Evolutionary conservation across 2,888 invertebrate species (phyloP).

Genomic region (Sialis lutaria): DNA sequence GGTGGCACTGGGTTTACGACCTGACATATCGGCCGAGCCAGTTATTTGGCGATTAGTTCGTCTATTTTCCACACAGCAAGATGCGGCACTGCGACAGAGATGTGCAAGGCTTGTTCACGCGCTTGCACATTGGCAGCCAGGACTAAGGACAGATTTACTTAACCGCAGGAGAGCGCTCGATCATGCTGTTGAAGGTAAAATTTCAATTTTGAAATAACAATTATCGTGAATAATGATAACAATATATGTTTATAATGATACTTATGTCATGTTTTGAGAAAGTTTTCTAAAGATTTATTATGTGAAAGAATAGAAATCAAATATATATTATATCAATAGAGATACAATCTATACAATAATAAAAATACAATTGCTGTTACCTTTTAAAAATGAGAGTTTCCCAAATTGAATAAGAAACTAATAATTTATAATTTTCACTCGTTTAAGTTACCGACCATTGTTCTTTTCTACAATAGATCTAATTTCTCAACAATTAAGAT

Average conservation of each 20-base stretch:
- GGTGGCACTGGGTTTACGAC: constrained; percentile 34
- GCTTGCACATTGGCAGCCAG: constrained; percentile 43
- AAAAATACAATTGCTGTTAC: too few relatives aligned
- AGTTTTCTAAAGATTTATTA: too few relatives aligned
- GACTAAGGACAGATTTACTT: constrained; percentile 46
- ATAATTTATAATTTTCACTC: too few relatives aligned
- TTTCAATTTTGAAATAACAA: background rate
- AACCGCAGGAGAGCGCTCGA: constrained; percentile 56
- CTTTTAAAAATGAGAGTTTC: too few relatives aligned
- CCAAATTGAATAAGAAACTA: too few relatives aligned
- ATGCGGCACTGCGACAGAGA: constrained; percentile 41
- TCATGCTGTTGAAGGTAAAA: constrained; percentile 62
- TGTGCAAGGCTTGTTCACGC: constrained; percentile 40
- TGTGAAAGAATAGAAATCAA: too few relatives aligned
- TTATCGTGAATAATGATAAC: background rate
- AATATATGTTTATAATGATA: background rate
- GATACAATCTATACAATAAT: too few relatives aligned
- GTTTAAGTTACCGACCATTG: too few relatives aligned
- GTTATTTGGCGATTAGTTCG: constrained; percentile 76
- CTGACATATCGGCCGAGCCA: constrained; percentile 54
- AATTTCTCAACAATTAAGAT: too few relatives aligned
- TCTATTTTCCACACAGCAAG: constrained; percentile 40
- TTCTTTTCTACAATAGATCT: too few relatives aligned
- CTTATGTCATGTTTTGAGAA: too few relatives aligned
- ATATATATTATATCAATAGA: too few relatives aligned